Evolutionary conservation across 2,888 invertebrate species (phyloP).

Genomic region (Acleris literana): DNA sequence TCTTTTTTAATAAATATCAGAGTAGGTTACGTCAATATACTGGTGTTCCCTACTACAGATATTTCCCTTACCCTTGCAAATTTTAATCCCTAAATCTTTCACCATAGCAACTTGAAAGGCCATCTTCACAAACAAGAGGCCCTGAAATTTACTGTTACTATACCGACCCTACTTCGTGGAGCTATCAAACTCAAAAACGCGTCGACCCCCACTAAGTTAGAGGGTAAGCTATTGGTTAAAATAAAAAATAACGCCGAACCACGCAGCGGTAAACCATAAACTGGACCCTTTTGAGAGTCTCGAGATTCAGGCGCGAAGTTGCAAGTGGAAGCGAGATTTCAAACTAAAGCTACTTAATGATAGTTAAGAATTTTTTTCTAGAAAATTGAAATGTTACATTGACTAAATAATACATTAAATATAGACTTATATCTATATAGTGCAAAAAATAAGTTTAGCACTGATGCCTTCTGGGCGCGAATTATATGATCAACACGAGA

Average conservation of each 20-base stretch:
- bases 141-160: constrained; percentile 36
- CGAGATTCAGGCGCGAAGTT: constrained; percentile 13
- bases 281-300: constrained; percentile 41
- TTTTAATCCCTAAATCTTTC: constrained; percentile 26
- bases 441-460: too few relatives aligned
- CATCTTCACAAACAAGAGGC: constrained; percentile 24
- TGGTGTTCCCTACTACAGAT: background rate
- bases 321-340: constrained; percentile 24
- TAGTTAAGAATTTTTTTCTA: too few relatives aligned
- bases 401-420: too few relatives aligned
- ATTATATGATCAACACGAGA: too few relatives aligned
- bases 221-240: constrained; percentile 44
- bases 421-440: too few relatives aligned
- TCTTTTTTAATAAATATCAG: too few relatives aligned
- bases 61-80: constrained; percentile 12
- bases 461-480: too few relatives aligned
- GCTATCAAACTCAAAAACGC: constrained; percentile 34
- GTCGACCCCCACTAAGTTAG: constrained; percentile 28
- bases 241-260: constrained; percentile 45
- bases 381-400: too few relatives aligned
- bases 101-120: constrained; percentile 11
- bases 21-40: background rate
- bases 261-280: constrained; percentile 45
- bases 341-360: background rate
- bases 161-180: constrained; percentile 31